Conservation (phyloP, 92 coral and sea anemone genomes). For the Siderastrea siderea region DNA sequence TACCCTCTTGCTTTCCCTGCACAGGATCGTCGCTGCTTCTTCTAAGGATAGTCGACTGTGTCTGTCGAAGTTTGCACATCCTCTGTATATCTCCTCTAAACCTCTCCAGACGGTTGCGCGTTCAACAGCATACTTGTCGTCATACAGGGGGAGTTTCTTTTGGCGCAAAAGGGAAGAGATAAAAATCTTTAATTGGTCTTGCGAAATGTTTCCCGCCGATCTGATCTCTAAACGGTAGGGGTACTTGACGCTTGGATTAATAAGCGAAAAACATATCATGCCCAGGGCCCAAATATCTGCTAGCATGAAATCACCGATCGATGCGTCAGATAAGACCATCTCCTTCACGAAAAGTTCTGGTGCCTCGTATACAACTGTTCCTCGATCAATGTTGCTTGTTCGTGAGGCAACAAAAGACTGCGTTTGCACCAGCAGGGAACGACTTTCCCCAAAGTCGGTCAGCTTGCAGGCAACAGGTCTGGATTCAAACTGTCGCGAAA, state of each 20-base stretch:
- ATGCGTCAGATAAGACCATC: neutral
- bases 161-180: slow-evolving; percentile 10
- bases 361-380: slow-evolving; percentile 27
- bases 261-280: neutral
- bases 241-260: slow-evolving; percentile 22
- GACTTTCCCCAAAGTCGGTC: slow-evolving; percentile 26
- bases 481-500: neutral
- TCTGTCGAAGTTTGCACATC: slow-evolving; percentile 39
- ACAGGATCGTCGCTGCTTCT: slow-evolving; percentile 32
- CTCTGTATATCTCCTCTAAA: slow-evolving; percentile 33
- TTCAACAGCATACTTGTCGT: slow-evolving; percentile 26
- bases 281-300: slow-evolving; percentile 35
- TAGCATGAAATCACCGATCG: neutral
- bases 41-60: slow-evolving; percentile 29
- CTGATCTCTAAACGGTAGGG: slow-evolving; percentile 25
- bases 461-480: slow-evolving; percentile 4
- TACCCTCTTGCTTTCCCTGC: slow-evolving; percentile 20
- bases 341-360: slow-evolving; percentile 17
- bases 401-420: slow-evolving; percentile 1
- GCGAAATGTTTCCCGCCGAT: slow-evolving; percentile 27
- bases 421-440: neutral
- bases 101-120: slow-evolving; percentile 46
- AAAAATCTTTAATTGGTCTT: slow-evolving; percentile 33
- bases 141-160: slow-evolving; percentile 19
- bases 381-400: slow-evolving; percentile 1